Base-by-base conservation (phyloP, 2,888 invertebrate genomes). In the Lepeophtheirus nordmannii region DNA sequence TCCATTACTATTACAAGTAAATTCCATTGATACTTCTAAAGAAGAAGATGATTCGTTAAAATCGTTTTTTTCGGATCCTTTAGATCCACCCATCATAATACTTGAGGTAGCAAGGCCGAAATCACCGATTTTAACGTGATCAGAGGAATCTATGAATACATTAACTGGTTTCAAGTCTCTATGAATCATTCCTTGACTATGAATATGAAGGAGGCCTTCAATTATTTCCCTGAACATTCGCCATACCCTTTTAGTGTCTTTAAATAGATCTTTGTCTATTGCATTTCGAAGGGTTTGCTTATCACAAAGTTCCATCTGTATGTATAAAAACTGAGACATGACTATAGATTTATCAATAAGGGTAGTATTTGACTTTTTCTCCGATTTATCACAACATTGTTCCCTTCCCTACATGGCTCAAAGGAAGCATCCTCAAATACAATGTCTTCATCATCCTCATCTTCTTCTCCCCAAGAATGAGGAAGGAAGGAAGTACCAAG, bases 271-370 rank as follows among this genome's bases (percentile, higher is more conserved):
- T 68, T 82, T 82, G 76, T 94, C 94, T 68, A 96, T 96, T 2
- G 91, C 90, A 69, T 71, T 80, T 75, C 85, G 79, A 39, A 93
- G 76, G 0, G 97, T 98, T 71, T 88, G 89, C 73, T 92, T 94
- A 74, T 96, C 96, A 75, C 98, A 98, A 76, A 92, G 96, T 77
- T 98, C 97, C 98, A 98, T 98, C 79, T 97, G 90, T 71, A 89
- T 89, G 73, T 89, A 93, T 78, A 94, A 82, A 67, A 85, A 85
- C 73, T 86, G 85, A 46, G 53, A 46, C 14, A 46, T 14, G n/a
- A 46, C 61, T 82, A 46, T 46, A n/a, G 80, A 71, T 78, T 77
- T 41, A 72, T 73, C 12, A 62, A 62, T 58, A 56, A 67, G 60
- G 64, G 62, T 0, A 67, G 60, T 0, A 67, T 69, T 23, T 14